Percentiles rank a stretch among this genome's conserved stretches.
Evolutionary conservation across 2,113 vertebrate genomes (phyloP).

Genomic region (Progne subis): DNA sequence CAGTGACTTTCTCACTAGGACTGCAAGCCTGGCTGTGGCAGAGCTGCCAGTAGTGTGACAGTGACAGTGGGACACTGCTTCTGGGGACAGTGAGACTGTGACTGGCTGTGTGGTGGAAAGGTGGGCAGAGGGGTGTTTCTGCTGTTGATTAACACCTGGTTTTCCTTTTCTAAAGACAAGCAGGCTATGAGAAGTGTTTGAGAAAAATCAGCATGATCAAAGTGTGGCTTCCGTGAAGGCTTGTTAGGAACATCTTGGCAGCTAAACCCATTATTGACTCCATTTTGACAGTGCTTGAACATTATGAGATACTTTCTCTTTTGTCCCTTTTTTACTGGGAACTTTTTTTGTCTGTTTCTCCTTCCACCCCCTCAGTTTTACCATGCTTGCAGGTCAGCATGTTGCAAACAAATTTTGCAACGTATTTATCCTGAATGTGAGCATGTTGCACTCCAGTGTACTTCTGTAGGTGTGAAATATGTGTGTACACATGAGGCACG

Average conservation of each 20-base stretch:
- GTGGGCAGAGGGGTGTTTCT: not conserved
- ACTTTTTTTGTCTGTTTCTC: not conserved
- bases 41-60: not conserved
- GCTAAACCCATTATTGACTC: not conserved
- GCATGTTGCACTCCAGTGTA: not conserved
- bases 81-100: not conserved
- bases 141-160: not conserved
- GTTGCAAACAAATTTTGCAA: not conserved
- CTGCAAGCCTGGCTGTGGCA: not conserved
- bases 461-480: not conserved
- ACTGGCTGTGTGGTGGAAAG: not conserved
- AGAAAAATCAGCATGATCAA: not conserved
- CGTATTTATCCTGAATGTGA: not conserved
- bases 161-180: not conserved
- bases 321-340: not conserved
- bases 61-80: not conserved
- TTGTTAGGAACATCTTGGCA: not conserved
- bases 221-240: not conserved
- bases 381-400: not conserved
- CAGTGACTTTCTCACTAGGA: not conserved
- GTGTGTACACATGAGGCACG: fast-evolving
- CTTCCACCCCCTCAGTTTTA: not conserved
- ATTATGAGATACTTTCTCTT: not conserved
- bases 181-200: not conserved
- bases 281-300: not conserved